A percentile compares a stretch with the other conserved stretches of the same genome.
phyloP scores from a whole-genome alignment of 2,888 invertebrate genomes.

The Drosophila anomalata region DNA sequence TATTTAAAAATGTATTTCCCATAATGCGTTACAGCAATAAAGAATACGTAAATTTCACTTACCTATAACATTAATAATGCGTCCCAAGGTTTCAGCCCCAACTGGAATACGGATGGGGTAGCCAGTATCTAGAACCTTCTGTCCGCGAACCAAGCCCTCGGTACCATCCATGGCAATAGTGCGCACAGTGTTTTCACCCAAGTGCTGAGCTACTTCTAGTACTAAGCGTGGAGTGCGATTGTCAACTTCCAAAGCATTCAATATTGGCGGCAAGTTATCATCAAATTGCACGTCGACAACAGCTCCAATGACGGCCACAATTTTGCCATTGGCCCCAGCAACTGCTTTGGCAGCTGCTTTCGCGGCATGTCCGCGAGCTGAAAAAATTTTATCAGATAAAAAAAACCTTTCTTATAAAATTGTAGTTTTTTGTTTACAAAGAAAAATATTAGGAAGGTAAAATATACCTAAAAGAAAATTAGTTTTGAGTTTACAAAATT shows the following conservation, averaged over 20 bases:
- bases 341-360: constrained; percentile 76
- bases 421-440: not conserved
- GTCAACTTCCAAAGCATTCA: constrained; percentile 96
- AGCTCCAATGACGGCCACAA: constrained; percentile 98
- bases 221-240: constrained; percentile 91
- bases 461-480: too few species aligned
- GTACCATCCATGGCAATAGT: constrained; percentile 98
- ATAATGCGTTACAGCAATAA: not conserved
- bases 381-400: not conserved
- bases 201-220: constrained; percentile 92
- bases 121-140: constrained; percentile 91
- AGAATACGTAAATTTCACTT: not conserved
- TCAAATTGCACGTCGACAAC: constrained; percentile 99
- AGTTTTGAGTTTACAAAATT: too few species aligned
- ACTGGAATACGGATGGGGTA: constrained; percentile 96
- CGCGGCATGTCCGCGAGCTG: constrained; percentile 78
- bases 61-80: constrained; percentile 97
- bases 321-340: constrained; percentile 72
- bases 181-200: constrained; percentile 94
- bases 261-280: constrained; percentile 93
- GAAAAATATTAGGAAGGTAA: too few species aligned
- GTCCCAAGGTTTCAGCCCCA: constrained; percentile 94
- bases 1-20: not conserved
- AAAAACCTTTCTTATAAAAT: not conserved
- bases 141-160: constrained; percentile 94